Conservation (phyloP, 2,888 invertebrate species). For the Zaprionus lineosus region DNA sequence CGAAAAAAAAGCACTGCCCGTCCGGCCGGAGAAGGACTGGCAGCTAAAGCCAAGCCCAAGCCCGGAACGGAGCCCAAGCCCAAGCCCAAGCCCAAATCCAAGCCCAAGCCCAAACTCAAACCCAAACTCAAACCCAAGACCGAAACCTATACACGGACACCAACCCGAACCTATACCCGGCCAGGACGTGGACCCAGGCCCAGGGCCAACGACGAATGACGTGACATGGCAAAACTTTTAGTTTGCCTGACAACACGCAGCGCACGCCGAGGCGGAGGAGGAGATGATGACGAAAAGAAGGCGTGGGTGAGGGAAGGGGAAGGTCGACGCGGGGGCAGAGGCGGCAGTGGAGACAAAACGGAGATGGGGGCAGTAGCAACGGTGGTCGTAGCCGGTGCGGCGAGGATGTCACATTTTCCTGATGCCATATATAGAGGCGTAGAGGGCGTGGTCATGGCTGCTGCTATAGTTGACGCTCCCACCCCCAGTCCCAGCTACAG, state of each 20-base stretch:
- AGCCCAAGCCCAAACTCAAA: slow-evolving; percentile 1
- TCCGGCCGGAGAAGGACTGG: slow-evolving; percentile 38
- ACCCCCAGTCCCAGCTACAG: too few relatives aligned
- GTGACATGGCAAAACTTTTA: slow-evolving; percentile 77
- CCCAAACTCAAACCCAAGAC: neutral
- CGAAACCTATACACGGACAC: too few relatives aligned
- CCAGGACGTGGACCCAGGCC: slow-evolving; percentile 7
- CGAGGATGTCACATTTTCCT: slow-evolving; percentile 28
- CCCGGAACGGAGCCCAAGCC: slow-evolving; percentile 25
- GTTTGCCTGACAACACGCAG: slow-evolving; percentile 75
- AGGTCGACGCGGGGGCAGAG: slow-evolving; percentile 3
- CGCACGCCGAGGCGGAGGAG: slow-evolving; percentile 19
- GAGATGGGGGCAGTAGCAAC: neutral
- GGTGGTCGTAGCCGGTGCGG: slow-evolving; percentile 31
- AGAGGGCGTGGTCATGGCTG: slow-evolving; percentile 50
- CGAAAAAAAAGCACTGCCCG: slow-evolving; percentile 53
- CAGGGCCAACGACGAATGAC: slow-evolving; percentile 68
- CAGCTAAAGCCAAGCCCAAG: slow-evolving; percentile 31
- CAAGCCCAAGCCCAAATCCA: neutral
- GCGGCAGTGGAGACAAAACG: neutral
- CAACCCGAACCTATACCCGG: too few relatives aligned
- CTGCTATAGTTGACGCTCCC: too few relatives aligned
- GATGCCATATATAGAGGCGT: slow-evolving; percentile 33
- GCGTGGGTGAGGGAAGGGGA: too few relatives aligned
- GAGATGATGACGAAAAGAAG: neutral